Percentiles rank a stretch among this genome's conserved stretches.
These are phyloP conservation scores for Drosophila antonietae DNA, from an alignment of 2,888 invertebrate species.

Conservation along the genomic window DNA sequence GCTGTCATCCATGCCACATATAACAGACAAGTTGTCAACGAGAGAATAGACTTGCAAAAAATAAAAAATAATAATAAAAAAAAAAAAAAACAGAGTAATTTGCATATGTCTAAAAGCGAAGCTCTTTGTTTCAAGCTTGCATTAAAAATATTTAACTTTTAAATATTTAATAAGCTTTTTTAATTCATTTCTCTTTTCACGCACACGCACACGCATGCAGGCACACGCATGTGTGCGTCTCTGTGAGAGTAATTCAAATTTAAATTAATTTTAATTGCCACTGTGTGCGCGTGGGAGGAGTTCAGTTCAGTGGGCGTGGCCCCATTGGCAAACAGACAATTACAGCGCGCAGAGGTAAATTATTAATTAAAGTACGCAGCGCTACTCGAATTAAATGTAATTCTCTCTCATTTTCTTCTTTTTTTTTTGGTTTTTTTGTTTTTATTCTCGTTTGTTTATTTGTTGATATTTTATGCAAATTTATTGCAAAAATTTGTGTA, in stretches of 20 bases:
- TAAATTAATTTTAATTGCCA: constrained; percentile 79
- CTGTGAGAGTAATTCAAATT: constrained; percentile 64
- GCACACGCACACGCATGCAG: not conserved
- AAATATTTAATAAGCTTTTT: constrained; percentile 14
- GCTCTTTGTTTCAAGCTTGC: not conserved
- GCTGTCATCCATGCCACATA: not conserved
- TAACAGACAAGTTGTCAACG: not conserved
- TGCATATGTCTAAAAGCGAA: not conserved
- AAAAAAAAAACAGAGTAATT: not conserved
- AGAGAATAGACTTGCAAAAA: not conserved
- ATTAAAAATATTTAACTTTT: constrained; percentile 19
- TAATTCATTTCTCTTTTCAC: not conserved
- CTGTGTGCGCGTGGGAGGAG: constrained; percentile 23
- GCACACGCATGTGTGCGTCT: constrained; percentile 1
- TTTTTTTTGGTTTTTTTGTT: not conserved
- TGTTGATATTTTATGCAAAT: constrained; percentile 12
- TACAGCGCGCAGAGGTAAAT: constrained; percentile 22
- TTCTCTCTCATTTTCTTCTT: not conserved
- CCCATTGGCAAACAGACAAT: constrained; percentile 11
- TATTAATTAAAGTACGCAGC: constrained; percentile 46
- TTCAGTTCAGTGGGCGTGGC: constrained; percentile 17
- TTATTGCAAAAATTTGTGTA: not conserved
- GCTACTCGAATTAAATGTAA: constrained; percentile 5
- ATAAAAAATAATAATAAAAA: no score
- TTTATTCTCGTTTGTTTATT: not conserved